A percentile compares a stretch with the other conserved stretches of the same genome.
Conservation (phyloP, 2,797 vertebrate species). For the Chelonia mydas region DNA sequence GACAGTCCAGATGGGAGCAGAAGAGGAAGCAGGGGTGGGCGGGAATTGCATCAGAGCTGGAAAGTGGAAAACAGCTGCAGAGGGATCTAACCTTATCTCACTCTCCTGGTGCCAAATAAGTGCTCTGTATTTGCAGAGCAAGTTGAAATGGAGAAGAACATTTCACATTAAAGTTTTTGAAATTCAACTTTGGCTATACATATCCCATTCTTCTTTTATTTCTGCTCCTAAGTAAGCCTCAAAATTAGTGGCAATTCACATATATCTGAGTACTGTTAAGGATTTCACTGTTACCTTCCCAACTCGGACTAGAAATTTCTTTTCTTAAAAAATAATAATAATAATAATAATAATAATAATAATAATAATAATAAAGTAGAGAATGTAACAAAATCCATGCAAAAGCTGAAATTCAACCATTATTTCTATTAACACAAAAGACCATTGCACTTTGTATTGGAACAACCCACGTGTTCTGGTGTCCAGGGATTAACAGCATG, state of each 20-base stretch:
- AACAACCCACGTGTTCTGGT: conserved; percentile 53
- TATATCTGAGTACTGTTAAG: conserved; percentile 1
- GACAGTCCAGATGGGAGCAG: no score
- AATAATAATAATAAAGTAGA: background rate
- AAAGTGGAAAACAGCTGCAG: background rate
- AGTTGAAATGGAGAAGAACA: background rate
- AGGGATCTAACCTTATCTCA: background rate
- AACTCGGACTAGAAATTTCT: conserved; percentile 38
- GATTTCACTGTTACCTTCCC: conserved; percentile 55
- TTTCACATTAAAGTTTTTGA: conserved; percentile 19
- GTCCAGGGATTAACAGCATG: conserved; percentile 27
- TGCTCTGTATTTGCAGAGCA: conserved; percentile 10
- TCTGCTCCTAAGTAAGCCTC: conserved; percentile 62
- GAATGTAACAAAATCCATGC: conserved; percentile 11
- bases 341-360: no score
- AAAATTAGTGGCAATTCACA: conserved; percentile 27
- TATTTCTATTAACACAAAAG: conserved; percentile 50
- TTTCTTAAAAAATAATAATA: background rate
- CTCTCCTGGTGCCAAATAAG: conserved; percentile 7
- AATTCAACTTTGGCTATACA: background rate
- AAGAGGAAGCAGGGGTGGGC: background rate
- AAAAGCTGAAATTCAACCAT: conserved; percentile 55
- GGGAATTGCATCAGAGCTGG: background rate
- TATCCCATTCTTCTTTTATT: conserved; percentile 50
- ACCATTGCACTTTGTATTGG: conserved; percentile 39